phyloP scores from a whole-genome alignment of 2,797 vertebrate genomes.

The Paguma larvata region DNA sequence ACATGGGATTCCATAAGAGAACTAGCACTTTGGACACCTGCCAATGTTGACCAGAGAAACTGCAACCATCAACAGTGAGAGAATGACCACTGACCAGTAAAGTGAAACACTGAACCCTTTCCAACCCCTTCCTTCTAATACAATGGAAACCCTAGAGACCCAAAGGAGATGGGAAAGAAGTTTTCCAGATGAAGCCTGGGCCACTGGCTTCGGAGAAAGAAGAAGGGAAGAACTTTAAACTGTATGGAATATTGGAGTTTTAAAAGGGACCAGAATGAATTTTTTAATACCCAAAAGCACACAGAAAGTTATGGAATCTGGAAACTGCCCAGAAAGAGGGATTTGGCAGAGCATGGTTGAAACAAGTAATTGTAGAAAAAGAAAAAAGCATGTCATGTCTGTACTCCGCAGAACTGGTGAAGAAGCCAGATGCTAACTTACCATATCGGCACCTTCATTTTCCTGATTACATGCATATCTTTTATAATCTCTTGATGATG shows the following conservation, averaged over 20 bases:
- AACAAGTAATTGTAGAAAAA: conserved; percentile 2
- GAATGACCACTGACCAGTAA: neutral
- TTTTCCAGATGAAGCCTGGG: neutral
- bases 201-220: neutral
- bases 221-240: neutral
- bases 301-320: conserved; percentile 50
- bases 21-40: conserved; percentile 1
- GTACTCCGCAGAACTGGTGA: neutral
- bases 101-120: neutral
- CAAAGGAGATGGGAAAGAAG: neutral
- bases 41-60: neutral
- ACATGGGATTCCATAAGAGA: neutral
- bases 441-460: neutral
- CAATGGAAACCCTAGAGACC: neutral
- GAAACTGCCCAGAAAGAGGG: conserved; percentile 7
- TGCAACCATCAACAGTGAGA: neutral
- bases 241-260: neutral
- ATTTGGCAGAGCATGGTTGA: neutral
- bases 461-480: conserved; percentile 23
- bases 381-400: neutral
- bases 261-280: conserved; percentile 23
- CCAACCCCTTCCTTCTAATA: neutral
- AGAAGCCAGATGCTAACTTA: conserved; percentile 24
- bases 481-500: conserved; percentile 43
- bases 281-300: conserved; percentile 39